Conservation (phyloP, 2,888 invertebrate species). For the Coronaproctus castanopsis region DNA sequence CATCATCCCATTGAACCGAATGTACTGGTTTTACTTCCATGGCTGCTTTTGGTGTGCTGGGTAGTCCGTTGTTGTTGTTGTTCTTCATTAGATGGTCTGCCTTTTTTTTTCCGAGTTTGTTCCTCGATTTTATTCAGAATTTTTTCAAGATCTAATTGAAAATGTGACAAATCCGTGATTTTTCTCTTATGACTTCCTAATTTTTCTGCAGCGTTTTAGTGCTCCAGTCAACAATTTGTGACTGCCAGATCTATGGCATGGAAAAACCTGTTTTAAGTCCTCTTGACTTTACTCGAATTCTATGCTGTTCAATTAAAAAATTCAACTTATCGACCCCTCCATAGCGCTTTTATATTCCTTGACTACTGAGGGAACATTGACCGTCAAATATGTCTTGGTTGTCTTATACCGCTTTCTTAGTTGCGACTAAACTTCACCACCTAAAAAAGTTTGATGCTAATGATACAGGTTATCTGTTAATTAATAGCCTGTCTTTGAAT, state of each 20-base stretch:
- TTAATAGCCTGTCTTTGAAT: not conserved
- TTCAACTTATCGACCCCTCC: conserved; percentile 13
- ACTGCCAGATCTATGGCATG: conserved; percentile 11
- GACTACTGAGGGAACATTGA: conserved; percentile 10
- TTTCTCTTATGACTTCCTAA: not conserved
- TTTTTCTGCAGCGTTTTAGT: conserved; percentile 2
- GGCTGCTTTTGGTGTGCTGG: not conserved
- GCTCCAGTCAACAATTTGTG: conserved; percentile 6
- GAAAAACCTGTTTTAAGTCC: conserved; percentile 11
- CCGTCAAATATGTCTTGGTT: conserved; percentile 1
- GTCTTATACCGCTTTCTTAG: not conserved
- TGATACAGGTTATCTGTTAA: not conserved
- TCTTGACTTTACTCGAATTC: conserved; percentile 11
- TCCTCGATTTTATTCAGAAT: not conserved
- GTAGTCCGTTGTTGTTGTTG: no score
- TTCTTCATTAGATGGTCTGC: not conserved
- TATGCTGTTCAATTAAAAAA: conserved; percentile 4
- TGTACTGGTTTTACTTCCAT: not conserved
- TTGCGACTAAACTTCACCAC: not conserved
- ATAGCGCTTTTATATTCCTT: conserved; percentile 13
- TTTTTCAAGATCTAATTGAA: conserved; percentile 1
- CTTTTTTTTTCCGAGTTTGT: not conserved
- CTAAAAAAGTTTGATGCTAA: not conserved
- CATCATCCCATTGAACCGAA: not conserved
- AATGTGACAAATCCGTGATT: conserved; percentile 6